phyloP scores from a whole-genome alignment of 2,888 invertebrate species.

The Plebejus melissa region DNA sequence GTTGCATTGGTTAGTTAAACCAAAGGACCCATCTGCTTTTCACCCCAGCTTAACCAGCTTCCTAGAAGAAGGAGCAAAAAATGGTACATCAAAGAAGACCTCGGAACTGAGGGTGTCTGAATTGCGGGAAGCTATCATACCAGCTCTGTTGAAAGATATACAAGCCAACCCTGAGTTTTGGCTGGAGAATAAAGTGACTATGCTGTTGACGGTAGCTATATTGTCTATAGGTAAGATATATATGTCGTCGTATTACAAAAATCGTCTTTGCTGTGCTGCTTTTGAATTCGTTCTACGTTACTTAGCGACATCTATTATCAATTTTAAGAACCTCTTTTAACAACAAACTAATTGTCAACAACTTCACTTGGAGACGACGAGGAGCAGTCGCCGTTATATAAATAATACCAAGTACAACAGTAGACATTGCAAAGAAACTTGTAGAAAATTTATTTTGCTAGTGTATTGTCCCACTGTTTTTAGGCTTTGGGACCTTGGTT shows the following conservation, averaged over 20 bases:
- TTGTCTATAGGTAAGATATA: conserved; percentile 79
- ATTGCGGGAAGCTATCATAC: conserved; percentile 82
- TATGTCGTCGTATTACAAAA: too few relatives aligned
- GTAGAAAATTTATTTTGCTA: not conserved
- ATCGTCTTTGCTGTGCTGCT: too few relatives aligned
- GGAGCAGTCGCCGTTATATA: too few relatives aligned
- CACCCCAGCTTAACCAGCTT: conserved; percentile 88
- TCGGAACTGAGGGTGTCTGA: conserved; percentile 82
- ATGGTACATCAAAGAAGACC: conserved; percentile 86
- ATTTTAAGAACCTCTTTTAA: too few relatives aligned
- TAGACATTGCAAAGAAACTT: not conserved
- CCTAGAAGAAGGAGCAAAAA: conserved; percentile 85
- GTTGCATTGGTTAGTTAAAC: conserved; percentile 91
- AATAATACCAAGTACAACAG: not conserved
- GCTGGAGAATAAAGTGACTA: conserved; percentile 83
- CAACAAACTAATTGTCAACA: too few relatives aligned
- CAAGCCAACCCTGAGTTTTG: conserved; percentile 81
- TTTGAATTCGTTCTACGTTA: too few relatives aligned
- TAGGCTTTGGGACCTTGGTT: too few relatives aligned
- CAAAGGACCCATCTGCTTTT: conserved; percentile 88
- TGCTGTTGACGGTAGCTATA: conserved; percentile 84
- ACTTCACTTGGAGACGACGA: too few relatives aligned
- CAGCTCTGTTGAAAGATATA: conserved; percentile 77
- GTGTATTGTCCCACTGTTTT: not conserved
- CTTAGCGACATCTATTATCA: too few relatives aligned